Percentiles rank a stretch among this genome's conserved stretches.
Evolutionary conservation across 2,113 vertebrate species (phyloP).

Genomic region (Cranoglanis bouderius): DNA sequence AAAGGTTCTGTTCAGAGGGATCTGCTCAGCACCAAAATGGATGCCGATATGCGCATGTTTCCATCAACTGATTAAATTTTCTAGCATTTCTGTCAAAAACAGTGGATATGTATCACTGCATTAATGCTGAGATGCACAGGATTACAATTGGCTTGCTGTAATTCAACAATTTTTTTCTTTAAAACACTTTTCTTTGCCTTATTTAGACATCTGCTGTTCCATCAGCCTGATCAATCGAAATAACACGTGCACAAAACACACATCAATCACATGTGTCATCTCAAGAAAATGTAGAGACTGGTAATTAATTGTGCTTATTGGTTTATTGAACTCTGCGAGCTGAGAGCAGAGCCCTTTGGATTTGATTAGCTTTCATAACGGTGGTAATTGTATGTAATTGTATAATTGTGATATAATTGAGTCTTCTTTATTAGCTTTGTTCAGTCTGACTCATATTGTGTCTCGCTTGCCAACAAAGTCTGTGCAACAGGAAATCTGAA

Average conservation of each 20-base stretch:
- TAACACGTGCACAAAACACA: not conserved
- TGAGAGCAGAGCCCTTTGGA: slow-evolving; percentile 22
- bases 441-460: slow-evolving; percentile 5
- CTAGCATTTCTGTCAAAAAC: not conserved
- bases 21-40: not conserved
- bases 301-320: slow-evolving; percentile 22
- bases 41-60: not conserved
- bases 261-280: not conserved
- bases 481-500: not conserved
- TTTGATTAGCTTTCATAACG: slow-evolving; percentile 10
- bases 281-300: not conserved
- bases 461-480: not conserved
- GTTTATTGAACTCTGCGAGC: slow-evolving; percentile 15
- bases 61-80: not conserved
- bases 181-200: not conserved
- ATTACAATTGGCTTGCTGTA: not conserved
- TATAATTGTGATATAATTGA: slow-evolving; percentile 21
- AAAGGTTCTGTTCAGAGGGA: not conserved
- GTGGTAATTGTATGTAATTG: slow-evolving; percentile 18
- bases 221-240: not conserved
- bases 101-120: not conserved
- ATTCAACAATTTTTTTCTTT: not conserved
- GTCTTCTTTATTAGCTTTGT: slow-evolving; percentile 16
- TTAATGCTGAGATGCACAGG: not conserved
- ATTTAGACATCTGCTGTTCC: not conserved